Conservation (phyloP, 2,113 vertebrate species). For the Laticauda colubrina region DNA sequence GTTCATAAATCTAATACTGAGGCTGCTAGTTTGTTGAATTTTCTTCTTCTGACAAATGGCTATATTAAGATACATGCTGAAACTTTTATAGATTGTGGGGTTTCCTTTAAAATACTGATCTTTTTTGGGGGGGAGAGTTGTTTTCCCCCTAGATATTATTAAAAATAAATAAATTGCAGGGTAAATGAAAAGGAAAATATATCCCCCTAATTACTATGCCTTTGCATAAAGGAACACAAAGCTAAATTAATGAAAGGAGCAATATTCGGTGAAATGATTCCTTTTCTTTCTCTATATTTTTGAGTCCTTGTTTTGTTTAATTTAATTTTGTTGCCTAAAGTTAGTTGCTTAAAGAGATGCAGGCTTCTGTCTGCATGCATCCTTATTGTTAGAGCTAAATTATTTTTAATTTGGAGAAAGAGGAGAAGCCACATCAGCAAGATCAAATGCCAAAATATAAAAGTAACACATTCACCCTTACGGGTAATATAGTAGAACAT, state of each 20-base stretch:
- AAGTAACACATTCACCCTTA: conserved; percentile 95
- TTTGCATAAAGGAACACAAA: conserved; percentile 71
- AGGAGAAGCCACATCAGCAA: conserved; percentile 76
- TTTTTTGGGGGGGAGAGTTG: not conserved
- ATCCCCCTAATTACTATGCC: conserved; percentile 54
- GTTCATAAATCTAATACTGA: conserved; percentile 51
- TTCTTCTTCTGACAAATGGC: conserved; percentile 19
- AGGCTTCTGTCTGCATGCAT: conserved; percentile 69
- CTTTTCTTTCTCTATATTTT: conserved; percentile 72
- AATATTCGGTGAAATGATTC: conserved; percentile 81
- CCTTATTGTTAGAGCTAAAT: conserved; percentile 82
- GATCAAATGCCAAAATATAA: conserved; percentile 86
- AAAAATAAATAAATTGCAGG: conserved; percentile 32
- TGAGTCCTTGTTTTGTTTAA: conserved; percentile 66
- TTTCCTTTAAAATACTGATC: conserved; percentile 18
- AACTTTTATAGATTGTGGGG: conserved; percentile 62
- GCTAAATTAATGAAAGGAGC: conserved; percentile 77
- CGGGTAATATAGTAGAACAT: conserved; percentile 89
- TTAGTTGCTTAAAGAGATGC: conserved; percentile 79
- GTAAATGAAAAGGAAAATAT: conserved; percentile 49
- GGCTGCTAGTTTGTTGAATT: not conserved
- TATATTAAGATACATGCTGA: conserved; percentile 54
- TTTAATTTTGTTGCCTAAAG: conserved; percentile 84
- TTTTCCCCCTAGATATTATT: conserved; percentile 10
- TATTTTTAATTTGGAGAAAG: conserved; percentile 82